Base-by-base conservation (phyloP, 2,797 vertebrate species). In the Kryptolebias ocellatus region DNA sequence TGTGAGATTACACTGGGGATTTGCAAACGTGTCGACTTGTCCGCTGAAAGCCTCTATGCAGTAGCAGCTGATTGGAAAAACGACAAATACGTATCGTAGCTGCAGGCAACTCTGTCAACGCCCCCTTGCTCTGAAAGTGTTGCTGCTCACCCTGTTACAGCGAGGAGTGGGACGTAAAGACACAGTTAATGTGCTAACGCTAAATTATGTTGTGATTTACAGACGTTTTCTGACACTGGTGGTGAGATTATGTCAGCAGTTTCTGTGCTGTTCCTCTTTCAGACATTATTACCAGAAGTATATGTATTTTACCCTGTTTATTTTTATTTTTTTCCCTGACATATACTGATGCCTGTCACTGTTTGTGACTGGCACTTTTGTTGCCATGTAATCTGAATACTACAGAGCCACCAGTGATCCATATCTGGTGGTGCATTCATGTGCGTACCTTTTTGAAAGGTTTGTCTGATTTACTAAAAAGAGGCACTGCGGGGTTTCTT, bases 1-100 rank as follows among this genome's bases (percentile, higher is more conserved):
- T 10, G 9, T 53, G 55, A 52, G 57, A 27, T 31, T 29, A 50
- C 17, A 6, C n/a, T 45, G 52, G 47, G 51, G 53, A 46, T 60
- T 66, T 29, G 5, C 8, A 42, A 53, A 34, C 27, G 4, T 51
- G 31, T 55, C 61, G 49, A 46, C 34, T 17, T 7, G 31, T n/a
- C 3, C 39, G 62, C 11, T 66, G 64, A 74, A 54, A 61, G 28
- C 28, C 11, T 1, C 17, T 0, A 0, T 49, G 57, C 44, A 67
- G 55, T 20, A 64, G 37, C 34, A 45, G 63, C n/a, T 54, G 52
- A 60, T 20, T 24, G 10, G 24, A 2, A 17, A 18, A 9, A 51
- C 12, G 47, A 51, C 45, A 45, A 45, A 1, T 2, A 28, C 53
- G 17, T 16, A n/a, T 15, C 20, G 60, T 39, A 60, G 24, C 39